Evolutionary conservation across 2,113 vertebrate species (phyloP).

Genomic region (Aythya baeri): DNA sequence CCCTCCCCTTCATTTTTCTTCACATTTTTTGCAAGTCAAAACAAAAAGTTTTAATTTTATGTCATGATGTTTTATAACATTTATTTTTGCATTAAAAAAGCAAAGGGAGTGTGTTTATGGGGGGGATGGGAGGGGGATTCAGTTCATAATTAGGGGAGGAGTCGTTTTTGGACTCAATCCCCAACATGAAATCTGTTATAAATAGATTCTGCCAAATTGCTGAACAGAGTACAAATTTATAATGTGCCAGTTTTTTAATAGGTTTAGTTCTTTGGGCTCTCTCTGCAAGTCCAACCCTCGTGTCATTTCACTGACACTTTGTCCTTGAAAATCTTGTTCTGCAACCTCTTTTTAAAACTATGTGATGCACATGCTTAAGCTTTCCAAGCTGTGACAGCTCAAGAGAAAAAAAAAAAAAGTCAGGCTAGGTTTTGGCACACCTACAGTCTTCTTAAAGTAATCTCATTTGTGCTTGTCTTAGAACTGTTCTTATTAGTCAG

Average conservation of each 20-base stretch:
- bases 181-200: slow-evolving; percentile 78
- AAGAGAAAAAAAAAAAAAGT: slow-evolving; percentile 64
- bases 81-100: background rate
- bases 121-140: background rate
- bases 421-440: slow-evolving; percentile 68
- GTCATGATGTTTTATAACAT: background rate
- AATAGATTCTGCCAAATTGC: slow-evolving; percentile 78
- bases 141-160: slow-evolving; percentile 77
- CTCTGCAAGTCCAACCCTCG: slow-evolving; percentile 59
- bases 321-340: slow-evolving; percentile 68
- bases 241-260: slow-evolving; percentile 77
- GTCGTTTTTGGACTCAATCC: slow-evolving; percentile 71
- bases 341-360: slow-evolving; percentile 12
- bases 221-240: slow-evolving; percentile 63
- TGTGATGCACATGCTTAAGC: slow-evolving; percentile 27
- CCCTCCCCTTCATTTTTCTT: background rate
- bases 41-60: background rate
- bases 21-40: slow-evolving; percentile 24
- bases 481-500: slow-evolving; percentile 65
- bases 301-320: slow-evolving; percentile 67
- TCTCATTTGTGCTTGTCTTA: slow-evolving; percentile 73
- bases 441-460: slow-evolving; percentile 57
- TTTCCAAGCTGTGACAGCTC: slow-evolving; percentile 38
- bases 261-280: slow-evolving; percentile 70
- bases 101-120: no score